A percentile compares a stretch with the other conserved stretches of the same genome.
Conservation (phyloP, 2,113 vertebrate genomes). For the Gymnogyps californianus region DNA sequence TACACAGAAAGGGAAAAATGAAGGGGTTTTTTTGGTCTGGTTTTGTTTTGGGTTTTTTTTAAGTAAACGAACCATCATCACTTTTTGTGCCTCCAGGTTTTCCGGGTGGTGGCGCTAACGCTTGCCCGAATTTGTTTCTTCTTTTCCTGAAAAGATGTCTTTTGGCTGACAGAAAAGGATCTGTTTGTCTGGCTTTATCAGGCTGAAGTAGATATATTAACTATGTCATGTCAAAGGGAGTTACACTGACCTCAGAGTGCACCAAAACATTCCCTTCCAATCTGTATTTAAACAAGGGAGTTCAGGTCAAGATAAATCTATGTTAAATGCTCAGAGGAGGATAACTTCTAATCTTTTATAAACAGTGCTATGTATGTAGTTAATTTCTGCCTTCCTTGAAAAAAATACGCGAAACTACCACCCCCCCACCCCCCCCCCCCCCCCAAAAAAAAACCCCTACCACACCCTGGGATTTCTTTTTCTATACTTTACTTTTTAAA, state of each 20-base stretch:
- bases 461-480: neutral
- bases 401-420: no score
- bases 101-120: neutral
- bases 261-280: conserved; percentile 30
- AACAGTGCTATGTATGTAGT: neutral
- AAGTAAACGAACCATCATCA: neutral
- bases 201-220: neutral
- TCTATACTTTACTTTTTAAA: neutral
- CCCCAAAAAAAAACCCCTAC: neutral
- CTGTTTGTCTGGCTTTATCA: neutral
- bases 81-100: conserved; percentile 8
- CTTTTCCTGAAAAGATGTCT: neutral
- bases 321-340: neutral
- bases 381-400: neutral
- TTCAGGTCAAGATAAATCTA: conserved; percentile 36
- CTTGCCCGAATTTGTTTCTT: neutral
- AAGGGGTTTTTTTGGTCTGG: neutral
- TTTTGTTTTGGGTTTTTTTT: neutral
- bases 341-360: neutral
- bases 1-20: neutral
- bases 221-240: conserved; percentile 10
- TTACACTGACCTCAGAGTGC: neutral
- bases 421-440: rapidly evolving
- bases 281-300: conserved; percentile 19
- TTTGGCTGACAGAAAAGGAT: neutral